Base-by-base conservation (phyloP, 2,113 vertebrate genomes). In the Empidonax traillii region DNA sequence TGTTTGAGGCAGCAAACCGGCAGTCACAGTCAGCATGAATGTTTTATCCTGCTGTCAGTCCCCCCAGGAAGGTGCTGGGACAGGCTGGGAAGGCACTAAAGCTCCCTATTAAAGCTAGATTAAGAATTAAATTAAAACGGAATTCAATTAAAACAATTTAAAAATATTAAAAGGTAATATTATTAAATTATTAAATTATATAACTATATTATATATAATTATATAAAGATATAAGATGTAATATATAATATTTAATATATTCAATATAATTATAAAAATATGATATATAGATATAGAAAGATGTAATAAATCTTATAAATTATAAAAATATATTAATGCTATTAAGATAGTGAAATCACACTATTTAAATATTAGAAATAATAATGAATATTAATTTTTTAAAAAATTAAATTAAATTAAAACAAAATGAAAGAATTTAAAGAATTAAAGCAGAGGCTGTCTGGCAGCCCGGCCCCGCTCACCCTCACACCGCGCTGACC, bases 381-480 rank as follows among this genome's bases (percentile, higher is more conserved):
- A 19, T 2, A 31, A 18, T 12, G 21, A 33, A 10, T 18, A 61
- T 8, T 46, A 33, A 4, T 11, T 41, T 41, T 41, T 41, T 41
- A 12, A 22, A 47, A 47, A 47, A 47, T 11, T 22, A 52, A 77
- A 33, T 6, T 0, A 44, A 17, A 44, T 23, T 8, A 44, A 66
- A 35, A 20, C 3, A 51, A 2, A 51, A 55, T 23, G 3, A 37
- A 75, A 49, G 39, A 24, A 58, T 8, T 30, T 12, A 31, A 77
- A 25, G 8, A 33, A 61, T 52, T 27, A 31, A 44, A 52, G 22
- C 27, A 37, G 27, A 17, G 2, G 22, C 8, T 46, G 77, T 35
- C 14, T 4, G 21, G 41, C 10, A 23, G 23, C 15, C 35, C 1
- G 4, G 5, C 14, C 52, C 20, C 6, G 1, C 9, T 22, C 41